phyloP scores from a whole-genome alignment of 2,888 invertebrate species.

The Eilema depressum region DNA sequence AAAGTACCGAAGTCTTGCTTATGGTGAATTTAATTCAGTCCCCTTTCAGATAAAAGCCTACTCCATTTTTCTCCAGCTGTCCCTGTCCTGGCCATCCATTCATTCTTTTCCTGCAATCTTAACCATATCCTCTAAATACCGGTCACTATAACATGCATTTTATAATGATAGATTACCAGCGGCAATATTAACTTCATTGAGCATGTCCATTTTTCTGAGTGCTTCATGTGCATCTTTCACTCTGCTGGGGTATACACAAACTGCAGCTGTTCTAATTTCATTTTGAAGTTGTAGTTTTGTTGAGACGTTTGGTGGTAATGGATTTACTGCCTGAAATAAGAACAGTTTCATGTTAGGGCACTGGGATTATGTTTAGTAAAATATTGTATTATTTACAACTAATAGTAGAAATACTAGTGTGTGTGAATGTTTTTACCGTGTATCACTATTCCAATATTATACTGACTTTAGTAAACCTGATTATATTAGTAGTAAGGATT shows the following conservation, averaged over 20 bases:
- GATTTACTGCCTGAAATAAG: slow-evolving; percentile 84
- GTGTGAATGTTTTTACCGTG: background rate
- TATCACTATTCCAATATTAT: too few relatives aligned
- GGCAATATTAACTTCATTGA: slow-evolving; percentile 90
- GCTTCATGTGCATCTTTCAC: slow-evolving; percentile 90
- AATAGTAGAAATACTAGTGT: background rate
- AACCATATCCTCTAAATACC: too few relatives aligned
- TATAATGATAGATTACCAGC: slow-evolving; percentile 88
- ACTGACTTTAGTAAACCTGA: too few relatives aligned
- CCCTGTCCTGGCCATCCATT: too few relatives aligned
- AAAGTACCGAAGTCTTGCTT: too few relatives aligned
- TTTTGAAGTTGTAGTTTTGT: slow-evolving; percentile 66
- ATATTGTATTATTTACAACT: too few relatives aligned
- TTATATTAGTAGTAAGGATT: background rate
- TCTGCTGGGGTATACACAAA: slow-evolving; percentile 97
- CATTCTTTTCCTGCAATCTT: too few relatives aligned
- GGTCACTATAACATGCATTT: too few relatives aligned
- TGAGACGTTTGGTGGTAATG: slow-evolving; percentile 69
- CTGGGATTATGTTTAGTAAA: background rate
- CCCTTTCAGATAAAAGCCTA: too few relatives aligned
- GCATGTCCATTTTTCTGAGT: slow-evolving; percentile 85
- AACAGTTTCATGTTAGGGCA: background rate
- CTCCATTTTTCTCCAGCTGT: too few relatives aligned
- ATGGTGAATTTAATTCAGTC: too few relatives aligned
- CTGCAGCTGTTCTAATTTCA: slow-evolving; percentile 92